Evolutionary conservation across 2,797 vertebrate species (phyloP), one percentile per base, ranked within the genome.

Genomic region (Cheirogaleus major): DNA sequence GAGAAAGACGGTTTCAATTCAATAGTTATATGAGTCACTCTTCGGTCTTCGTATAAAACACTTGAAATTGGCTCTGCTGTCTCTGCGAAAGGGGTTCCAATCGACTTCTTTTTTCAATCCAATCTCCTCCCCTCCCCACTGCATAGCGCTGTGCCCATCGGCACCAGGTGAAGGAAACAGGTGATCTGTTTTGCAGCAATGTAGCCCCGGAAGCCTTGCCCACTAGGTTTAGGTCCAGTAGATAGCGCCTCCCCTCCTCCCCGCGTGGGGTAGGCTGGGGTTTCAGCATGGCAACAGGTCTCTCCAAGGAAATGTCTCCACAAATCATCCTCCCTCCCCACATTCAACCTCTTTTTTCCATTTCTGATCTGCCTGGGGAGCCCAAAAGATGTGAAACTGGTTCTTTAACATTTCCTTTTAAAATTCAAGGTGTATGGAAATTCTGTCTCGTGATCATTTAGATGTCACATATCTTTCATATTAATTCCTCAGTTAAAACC

Each of bases 101-200:
- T 35, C 22, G 3, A 10, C 52, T 61, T 38, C 32, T 52, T 89
- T 61, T n/a, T 50, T 84, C 50, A 70, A 6, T 10, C 22, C 5
- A 4, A 7, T 3, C 7, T 67, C 9, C 20, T 30, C 25, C n/a
- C 25, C 32, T 43, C 8, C 17, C 18, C 3, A 35, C 23, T 14
- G 20, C 45, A 65, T 2, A 18, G 89, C 0, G 0, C 52, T 13
- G 27, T 25, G 10, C 25, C 57, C 23, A 27, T 11, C 4, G 4
- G 10, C 57, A 59, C 57, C 57, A 59, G 57, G 57, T 59, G 57
- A 59, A 23, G 57, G 10, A 25, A 25, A 27, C 57, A 27, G 57
- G 55, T 45, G 38, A 30, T 20, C 48, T 85, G 43, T 65, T 69
- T 81, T 52, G 55, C n/a, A 38, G 52, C 67, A 50, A 41, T 0